phyloP scores from a whole-genome alignment of 2,888 invertebrate genomes.

The Timema cristinae region DNA sequence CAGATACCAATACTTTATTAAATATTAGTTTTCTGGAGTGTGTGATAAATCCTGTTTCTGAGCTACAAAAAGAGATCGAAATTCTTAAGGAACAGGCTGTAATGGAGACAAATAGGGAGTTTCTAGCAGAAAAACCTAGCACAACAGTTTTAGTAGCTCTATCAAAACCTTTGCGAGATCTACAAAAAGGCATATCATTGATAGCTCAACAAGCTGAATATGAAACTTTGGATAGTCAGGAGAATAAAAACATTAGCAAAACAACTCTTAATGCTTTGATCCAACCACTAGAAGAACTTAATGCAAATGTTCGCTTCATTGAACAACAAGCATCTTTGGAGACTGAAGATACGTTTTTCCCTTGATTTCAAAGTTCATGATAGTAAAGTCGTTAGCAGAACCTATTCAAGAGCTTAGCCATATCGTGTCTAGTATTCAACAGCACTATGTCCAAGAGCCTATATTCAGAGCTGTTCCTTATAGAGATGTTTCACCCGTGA shows the following conservation, averaged over 20 bases:
- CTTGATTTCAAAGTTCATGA: slow-evolving; percentile 18
- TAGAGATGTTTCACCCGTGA: slow-evolving; percentile 1
- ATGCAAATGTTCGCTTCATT: background rate
- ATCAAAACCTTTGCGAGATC: slow-evolving; percentile 25
- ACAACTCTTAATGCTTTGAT: slow-evolving; percentile 43
- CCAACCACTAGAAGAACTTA: slow-evolving; percentile 59
- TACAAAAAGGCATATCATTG: slow-evolving; percentile 20
- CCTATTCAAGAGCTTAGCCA: background rate
- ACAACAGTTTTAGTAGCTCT: slow-evolving; percentile 22
- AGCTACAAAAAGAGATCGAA: slow-evolving; percentile 44
- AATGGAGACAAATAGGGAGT: slow-evolving; percentile 37
- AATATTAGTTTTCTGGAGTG: no score
- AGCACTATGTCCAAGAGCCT: background rate
- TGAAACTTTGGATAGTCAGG: slow-evolving; percentile 61
- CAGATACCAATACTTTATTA: no score
- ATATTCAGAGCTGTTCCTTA: slow-evolving; percentile 9
- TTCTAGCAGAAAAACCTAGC: background rate
- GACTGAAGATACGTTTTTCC: slow-evolving; percentile 9
- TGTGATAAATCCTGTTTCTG: no score
- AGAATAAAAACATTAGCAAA: slow-evolving; percentile 37
- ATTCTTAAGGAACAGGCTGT: slow-evolving; percentile 45
- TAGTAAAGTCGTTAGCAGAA: slow-evolving; percentile 17
- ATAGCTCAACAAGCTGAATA: slow-evolving; percentile 52
- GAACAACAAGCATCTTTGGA: slow-evolving; percentile 26
- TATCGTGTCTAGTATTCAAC: no score